Evolutionary conservation across 1,140 invertebrate genomes (phyloP).

Genomic region (Ridgeia piscesae): DNA sequence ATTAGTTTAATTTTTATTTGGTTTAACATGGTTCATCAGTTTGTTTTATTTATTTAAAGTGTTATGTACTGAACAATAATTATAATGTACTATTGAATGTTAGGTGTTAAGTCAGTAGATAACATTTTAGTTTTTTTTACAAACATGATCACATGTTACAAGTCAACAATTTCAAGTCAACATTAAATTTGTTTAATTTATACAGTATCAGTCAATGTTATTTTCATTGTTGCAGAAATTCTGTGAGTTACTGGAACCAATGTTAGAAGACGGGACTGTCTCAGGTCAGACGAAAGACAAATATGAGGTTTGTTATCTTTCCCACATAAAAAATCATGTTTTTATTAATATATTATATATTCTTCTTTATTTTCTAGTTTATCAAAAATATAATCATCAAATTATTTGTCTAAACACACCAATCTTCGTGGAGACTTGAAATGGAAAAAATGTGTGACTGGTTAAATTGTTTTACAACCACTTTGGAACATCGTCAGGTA

Average conservation of each 20-base stretch:
- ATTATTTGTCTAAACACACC: neutral
- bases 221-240: neutral
- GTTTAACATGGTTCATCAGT: too few species aligned
- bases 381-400: neutral
- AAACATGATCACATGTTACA: too few species aligned
- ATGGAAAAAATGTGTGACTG: neutral
- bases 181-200: too few species aligned
- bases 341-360: neutral
- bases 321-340: neutral
- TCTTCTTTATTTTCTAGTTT: neutral
- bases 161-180: too few species aligned
- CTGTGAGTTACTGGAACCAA: neutral
- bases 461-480: too few species aligned
- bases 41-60: too few species aligned
- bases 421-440: neutral
- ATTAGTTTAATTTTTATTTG: too few species aligned
- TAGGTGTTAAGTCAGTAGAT: too few species aligned
- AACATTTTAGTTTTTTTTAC: too few species aligned
- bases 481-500: too few species aligned
- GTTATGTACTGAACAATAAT: too few species aligned
- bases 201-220: neutral
- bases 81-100: too few species aligned
- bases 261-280: neutral
- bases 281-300: neutral
- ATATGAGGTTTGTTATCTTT: neutral